These are phyloP conservation scores for Rugalucina vietnamica DNA, from an alignment of 2,888 invertebrate genomes.

Conservation along the genomic window DNA sequence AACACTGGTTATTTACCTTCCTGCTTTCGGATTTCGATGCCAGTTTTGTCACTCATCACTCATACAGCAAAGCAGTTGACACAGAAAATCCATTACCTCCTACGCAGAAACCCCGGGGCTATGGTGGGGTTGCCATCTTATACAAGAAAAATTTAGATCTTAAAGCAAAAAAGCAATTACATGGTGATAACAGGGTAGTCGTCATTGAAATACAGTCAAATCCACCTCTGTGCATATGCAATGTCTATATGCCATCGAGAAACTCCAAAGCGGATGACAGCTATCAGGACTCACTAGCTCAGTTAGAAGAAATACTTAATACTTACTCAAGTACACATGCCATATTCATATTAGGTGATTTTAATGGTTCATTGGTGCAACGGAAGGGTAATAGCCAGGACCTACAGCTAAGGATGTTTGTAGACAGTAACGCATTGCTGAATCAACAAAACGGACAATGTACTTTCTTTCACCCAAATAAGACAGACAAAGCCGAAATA, in stretches of 20 bases:
- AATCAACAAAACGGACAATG: background rate
- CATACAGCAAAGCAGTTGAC: background rate
- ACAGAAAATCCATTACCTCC: background rate
- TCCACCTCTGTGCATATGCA: background rate
- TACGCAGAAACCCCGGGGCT: background rate
- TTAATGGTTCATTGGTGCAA: background rate
- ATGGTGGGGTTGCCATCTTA: background rate
- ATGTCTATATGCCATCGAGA: background rate
- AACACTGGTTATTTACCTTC: background rate
- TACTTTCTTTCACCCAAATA: background rate
- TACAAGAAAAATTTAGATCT: background rate
- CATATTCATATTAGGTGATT: background rate
- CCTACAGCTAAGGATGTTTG: background rate
- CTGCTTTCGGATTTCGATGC: background rate
- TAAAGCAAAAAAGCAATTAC: background rate
- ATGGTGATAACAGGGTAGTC: background rate
- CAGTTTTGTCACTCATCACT: background rate
- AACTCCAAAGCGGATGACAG: background rate
- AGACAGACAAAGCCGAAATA: background rate
- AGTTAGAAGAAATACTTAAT: background rate
- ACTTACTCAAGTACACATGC: background rate
- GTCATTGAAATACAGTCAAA: background rate
- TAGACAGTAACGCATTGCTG: background rate
- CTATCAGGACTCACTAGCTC: background rate
- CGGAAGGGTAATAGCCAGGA: background rate